Percentiles rank a stretch among this genome's conserved stretches.
phyloP scores from a whole-genome alignment of 2,888 invertebrate genomes.

The Nezara viridula region DNA sequence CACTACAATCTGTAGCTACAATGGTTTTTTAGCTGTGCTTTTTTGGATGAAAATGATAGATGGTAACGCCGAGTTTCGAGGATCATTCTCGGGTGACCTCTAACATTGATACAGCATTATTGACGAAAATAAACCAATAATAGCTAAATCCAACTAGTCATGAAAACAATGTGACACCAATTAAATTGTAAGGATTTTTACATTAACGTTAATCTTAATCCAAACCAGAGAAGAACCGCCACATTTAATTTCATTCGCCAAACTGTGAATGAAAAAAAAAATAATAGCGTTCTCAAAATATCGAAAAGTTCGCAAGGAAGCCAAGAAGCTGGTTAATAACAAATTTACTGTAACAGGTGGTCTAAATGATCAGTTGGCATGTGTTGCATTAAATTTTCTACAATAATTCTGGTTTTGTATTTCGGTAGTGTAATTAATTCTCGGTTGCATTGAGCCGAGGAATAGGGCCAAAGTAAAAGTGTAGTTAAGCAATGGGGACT shows the following conservation, averaged over 20 bases:
- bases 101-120: too few relatives aligned
- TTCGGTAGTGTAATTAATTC: conserved; percentile 35
- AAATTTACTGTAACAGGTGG: conserved; percentile 30
- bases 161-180: too few relatives aligned
- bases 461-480: conserved; percentile 48
- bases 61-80: too few relatives aligned
- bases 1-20: too few relatives aligned
- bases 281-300: neutral
- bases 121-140: too few relatives aligned
- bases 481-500: conserved; percentile 27
- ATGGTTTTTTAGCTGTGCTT: too few relatives aligned
- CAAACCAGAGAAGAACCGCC: neutral
- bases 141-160: too few relatives aligned
- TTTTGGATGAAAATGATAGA: too few relatives aligned
- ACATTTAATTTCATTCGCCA: neutral
- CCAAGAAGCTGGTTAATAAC: conserved; percentile 35
- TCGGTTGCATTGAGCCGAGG: neutral
- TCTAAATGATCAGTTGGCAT: conserved; percentile 26
- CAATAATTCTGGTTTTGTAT: neutral
- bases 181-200: neutral
- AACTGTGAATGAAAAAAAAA: conserved; percentile 5
- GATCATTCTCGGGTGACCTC: too few relatives aligned
- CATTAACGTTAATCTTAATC: neutral
- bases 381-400: neutral
- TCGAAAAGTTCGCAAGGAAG: conserved; percentile 4